Evolutionary conservation across 2,888 invertebrate species (phyloP), one percentile per base, ranked within the genome.

Genomic region (Parelbella ahira): DNA sequence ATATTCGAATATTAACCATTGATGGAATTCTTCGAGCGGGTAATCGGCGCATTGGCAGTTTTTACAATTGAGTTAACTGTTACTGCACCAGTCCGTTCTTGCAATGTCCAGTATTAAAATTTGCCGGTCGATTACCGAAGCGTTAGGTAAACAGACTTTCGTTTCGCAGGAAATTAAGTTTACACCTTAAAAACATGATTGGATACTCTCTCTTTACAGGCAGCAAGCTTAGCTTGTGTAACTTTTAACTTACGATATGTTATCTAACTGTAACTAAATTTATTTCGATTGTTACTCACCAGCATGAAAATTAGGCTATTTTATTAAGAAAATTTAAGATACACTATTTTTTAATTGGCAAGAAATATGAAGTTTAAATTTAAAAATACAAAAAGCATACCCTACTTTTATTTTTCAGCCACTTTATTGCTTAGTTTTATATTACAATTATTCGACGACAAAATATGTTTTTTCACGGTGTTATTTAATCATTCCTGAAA

Each of bases 21-120:
- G 68, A 69, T 64, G 60, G 68, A 58, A 53, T 66, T 63, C 54
- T 58, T 58, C 45, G 48, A 13, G 38, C 69, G 63, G 54, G 62
- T 71, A 76, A 78, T 73, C 68, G 70, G 60, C 60, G 62, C 63
- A 74, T 69, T 73, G 73, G 73, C 64, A 65, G 27, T 41, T 33
- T 42, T 42, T 42, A 64, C 62, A 50, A 57, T 54, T 56, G 49
- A 63, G 50, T 53, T 81, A 80, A 73, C 27, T 15, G 10, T 28
- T 68, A 59, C 53, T 44, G 29, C 29, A 18, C 18, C 56, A 75
- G 81, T 79, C 76, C 79, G 53, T 74, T 81, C 80, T 75, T 63
- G 48, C 37, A 20, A 37, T 43, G 25, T 47, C 25, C 44, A 66
- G 65, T 41, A 39, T 47, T 63, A 51, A 53, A 59, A 60, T 62